phyloP scores from a whole-genome alignment of 2,888 invertebrate species.

The Sylvicola cinctus region DNA sequence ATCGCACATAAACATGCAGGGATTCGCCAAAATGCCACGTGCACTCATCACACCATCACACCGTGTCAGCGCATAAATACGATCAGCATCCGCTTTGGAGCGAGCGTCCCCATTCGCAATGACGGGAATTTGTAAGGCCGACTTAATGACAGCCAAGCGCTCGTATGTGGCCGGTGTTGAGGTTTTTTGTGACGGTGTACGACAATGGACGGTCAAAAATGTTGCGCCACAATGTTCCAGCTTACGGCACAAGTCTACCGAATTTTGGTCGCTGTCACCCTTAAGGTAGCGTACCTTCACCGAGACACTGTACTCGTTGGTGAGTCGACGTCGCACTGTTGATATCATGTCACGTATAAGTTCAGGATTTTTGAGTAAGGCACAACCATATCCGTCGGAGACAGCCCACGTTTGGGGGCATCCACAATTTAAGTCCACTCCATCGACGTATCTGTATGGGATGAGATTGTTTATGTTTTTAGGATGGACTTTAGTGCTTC shows the following conservation, averaged over 20 bases:
- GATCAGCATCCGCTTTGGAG: constrained; percentile 45
- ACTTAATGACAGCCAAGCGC: constrained; percentile 48
- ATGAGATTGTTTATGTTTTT: too few species aligned
- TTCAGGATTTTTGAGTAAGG: constrained; percentile 64
- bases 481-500: too few species aligned
- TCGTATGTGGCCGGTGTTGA: constrained; percentile 49
- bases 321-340: constrained; percentile 49
- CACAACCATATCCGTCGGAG: constrained; percentile 74
- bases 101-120: constrained; percentile 86
- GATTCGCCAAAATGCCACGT: constrained; percentile 75
- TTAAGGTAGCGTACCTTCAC: constrained; percentile 56
- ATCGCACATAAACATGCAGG: constrained; percentile 61
- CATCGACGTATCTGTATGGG: constrained; percentile 49
- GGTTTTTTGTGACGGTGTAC: constrained; percentile 64
- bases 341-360: constrained; percentile 58
- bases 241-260: constrained; percentile 43
- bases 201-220: constrained; percentile 79
- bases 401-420: constrained; percentile 95
- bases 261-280: background rate
- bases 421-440: constrained; percentile 92
- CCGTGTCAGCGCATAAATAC: constrained; percentile 41
- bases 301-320: constrained; percentile 64
- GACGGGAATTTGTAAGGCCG: constrained; percentile 56
- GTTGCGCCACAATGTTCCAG: constrained; percentile 72
- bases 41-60: constrained; percentile 85